phyloP scores from a whole-genome alignment of 2,113 vertebrate genomes.

The Ictidomys tridecemlineatus region DNA sequence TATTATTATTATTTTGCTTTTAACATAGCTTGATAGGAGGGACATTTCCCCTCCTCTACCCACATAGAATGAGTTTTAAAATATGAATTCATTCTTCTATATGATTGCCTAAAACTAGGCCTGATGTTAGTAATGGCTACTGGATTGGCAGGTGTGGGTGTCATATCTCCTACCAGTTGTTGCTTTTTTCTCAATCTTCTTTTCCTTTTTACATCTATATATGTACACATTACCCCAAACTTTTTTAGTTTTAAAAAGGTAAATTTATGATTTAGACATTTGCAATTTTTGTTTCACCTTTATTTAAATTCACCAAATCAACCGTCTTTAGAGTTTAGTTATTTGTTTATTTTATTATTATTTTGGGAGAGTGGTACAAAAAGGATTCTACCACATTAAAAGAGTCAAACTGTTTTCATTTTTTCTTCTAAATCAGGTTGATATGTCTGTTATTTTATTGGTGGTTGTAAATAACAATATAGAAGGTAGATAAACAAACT shows the following conservation, averaged over 20 bases:
- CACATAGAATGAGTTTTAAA: neutral
- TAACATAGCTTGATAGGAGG: neutral
- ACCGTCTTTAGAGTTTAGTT: neutral
- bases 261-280: neutral
- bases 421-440: neutral
- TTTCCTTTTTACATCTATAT: neutral
- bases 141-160: neutral
- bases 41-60: accelerated
- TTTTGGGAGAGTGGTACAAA: neutral
- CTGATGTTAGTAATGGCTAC: neutral
- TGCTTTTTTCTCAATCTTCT: neutral
- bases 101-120: neutral
- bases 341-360: neutral
- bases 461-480: neutral
- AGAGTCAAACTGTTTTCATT: neutral
- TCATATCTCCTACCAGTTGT: neutral
- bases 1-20: neutral
- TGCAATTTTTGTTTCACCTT: neutral
- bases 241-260: neutral
- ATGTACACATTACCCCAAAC: neutral
- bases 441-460: neutral
- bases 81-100: neutral
- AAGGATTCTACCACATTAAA: neutral
- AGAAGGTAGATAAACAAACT: neutral
- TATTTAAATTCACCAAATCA: neutral